Conservation (phyloP, 2,797 vertebrate genomes). For the Acipenser oxyrinchus region DNA sequence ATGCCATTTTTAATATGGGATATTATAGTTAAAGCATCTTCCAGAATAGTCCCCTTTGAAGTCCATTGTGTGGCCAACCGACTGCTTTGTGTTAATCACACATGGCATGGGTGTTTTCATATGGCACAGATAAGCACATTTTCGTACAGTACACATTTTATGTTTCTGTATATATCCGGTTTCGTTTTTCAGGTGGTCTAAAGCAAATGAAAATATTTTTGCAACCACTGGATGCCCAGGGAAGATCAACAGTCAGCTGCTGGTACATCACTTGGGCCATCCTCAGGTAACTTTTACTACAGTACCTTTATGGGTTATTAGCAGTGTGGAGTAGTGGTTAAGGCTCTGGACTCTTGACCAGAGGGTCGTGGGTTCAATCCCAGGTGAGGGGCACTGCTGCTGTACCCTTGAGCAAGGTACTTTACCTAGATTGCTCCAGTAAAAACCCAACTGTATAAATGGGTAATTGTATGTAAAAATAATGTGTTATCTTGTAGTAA, state of each 20-base stretch:
- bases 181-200: slow-evolving; percentile 72
- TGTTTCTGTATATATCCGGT: background rate
- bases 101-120: background rate
- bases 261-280: slow-evolving; percentile 91
- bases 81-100: background rate
- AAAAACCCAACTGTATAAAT: no score
- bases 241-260: slow-evolving; percentile 78
- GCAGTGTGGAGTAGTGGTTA: no score
- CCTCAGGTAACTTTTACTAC: slow-evolving; percentile 68
- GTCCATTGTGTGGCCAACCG: background rate
- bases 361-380: no score
- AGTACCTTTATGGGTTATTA: no score
- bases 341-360: no score
- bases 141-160: background rate
- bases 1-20: no score
- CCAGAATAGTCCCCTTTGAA: background rate
- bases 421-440: no score
- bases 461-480: no score
- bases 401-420: no score
- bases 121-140: background rate
- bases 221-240: slow-evolving; percentile 92
- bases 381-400: no score
- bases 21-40: no score
- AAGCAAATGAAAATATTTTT: slow-evolving; percentile 83
- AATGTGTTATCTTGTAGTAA: no score